phyloP scores from a whole-genome alignment of 2,888 invertebrate species.

The Aphrophora alni region DNA sequence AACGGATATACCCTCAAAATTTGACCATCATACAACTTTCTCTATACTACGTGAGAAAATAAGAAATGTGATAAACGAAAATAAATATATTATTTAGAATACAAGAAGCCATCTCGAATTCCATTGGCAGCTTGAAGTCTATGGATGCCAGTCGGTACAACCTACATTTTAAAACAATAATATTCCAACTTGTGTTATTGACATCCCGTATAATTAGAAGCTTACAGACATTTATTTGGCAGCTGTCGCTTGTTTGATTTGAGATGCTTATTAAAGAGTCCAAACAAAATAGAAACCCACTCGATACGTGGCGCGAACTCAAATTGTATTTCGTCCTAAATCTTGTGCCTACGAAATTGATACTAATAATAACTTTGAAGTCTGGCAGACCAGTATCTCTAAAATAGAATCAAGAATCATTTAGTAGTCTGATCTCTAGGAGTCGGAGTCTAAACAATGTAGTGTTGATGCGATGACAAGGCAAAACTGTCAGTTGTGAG shows the following conservation, averaged over 20 bases:
- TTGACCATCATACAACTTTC: no score
- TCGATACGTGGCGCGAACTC: not conserved
- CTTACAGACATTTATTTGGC: not conserved
- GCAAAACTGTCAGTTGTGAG: not conserved
- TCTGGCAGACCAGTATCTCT: not conserved
- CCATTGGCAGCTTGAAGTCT: no score
- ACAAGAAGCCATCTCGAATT: no score
- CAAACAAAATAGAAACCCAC: not conserved
- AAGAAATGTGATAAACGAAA: no score
- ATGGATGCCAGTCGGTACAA: no score
- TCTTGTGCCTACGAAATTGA: not conserved
- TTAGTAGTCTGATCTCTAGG: not conserved
- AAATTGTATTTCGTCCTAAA: not conserved
- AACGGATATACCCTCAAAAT: no score
- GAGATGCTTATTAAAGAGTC: not conserved
- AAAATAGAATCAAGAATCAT: not conserved
- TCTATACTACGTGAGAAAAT: no score
- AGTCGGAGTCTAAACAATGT: not conserved
- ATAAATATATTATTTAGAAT: no score
- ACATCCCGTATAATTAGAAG: not conserved
- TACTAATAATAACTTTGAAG: not conserved
- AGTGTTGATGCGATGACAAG: not conserved
- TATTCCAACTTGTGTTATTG: no score
- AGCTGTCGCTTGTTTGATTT: not conserved
- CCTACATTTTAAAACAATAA: no score